phyloP scores from a whole-genome alignment of 2,113 vertebrate genomes.

The Prunella himalayana region DNA sequence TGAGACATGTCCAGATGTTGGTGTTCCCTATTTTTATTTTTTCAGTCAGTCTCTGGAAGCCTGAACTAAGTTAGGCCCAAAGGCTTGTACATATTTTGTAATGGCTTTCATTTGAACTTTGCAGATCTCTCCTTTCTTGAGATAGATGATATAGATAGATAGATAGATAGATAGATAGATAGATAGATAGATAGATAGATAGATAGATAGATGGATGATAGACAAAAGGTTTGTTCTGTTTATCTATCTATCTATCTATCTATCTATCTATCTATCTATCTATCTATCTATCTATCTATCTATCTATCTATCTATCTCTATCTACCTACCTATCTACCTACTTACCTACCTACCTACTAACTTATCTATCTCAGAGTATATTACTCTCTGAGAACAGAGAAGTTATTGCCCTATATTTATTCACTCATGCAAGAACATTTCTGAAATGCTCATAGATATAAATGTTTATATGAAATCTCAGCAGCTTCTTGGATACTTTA shows the following conservation, averaged over 20 bases:
- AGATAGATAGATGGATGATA: no score
- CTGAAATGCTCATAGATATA: not conserved
- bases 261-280: no score
- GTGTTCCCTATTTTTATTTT: not conserved
- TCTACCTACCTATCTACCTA: not conserved
- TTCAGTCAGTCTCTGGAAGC: not conserved
- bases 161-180: not conserved
- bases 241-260: no score
- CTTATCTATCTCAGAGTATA: not conserved
- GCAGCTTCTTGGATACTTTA: not conserved
- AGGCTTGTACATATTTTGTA: not conserved
- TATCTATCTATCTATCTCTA: no score
- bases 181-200: not conserved
- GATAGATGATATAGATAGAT: not conserved
- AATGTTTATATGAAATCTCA: not conserved
- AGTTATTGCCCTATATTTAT: not conserved
- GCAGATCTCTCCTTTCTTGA: not conserved
- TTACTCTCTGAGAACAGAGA: not conserved
- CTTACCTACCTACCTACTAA: fast-evolving
- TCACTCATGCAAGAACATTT: not conserved
- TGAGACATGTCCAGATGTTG: not conserved
- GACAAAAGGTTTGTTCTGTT: no score
- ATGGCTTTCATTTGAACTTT: not conserved
- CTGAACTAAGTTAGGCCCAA: not conserved
- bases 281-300: not conserved